Conservation (phyloP, 2,888 invertebrate species). For the Stegophylla sp. region DNA sequence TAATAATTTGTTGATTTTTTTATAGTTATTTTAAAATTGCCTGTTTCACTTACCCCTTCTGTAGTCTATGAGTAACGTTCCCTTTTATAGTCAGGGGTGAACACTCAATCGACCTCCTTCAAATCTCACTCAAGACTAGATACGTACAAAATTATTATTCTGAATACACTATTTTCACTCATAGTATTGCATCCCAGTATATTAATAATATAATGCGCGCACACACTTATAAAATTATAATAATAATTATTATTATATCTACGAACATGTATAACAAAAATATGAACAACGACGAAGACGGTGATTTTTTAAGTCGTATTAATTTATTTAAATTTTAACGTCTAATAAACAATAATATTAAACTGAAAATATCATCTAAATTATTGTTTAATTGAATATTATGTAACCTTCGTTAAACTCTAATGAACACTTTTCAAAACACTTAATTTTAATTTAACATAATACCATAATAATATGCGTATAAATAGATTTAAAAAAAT, state of each 20-base stretch:
- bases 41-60: no score
- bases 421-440: conserved; percentile 54
- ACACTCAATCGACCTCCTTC: no score
- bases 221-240: neutral
- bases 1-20: no score
- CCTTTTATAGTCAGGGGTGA: no score
- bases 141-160: no score
- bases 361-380: conserved; percentile 35
- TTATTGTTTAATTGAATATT: conserved; percentile 21
- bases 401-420: conserved; percentile 39
- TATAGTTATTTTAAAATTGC: no score
- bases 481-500: conserved; percentile 16
- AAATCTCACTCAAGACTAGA: no score
- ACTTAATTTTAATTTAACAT: conserved; percentile 37
- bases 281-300: neutral
- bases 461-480: neutral
- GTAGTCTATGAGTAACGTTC: no score
- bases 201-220: no score
- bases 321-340: conserved; percentile 23
- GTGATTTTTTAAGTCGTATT: neutral
- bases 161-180: no score
- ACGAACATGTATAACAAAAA: neutral
- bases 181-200: no score
- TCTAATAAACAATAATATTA: conserved; percentile 8
- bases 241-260: neutral